A percentile compares a stretch with the other conserved stretches of the same genome.
Conservation (phyloP, 2,113 vertebrate genomes). For the Pelecanus crispus region DNA sequence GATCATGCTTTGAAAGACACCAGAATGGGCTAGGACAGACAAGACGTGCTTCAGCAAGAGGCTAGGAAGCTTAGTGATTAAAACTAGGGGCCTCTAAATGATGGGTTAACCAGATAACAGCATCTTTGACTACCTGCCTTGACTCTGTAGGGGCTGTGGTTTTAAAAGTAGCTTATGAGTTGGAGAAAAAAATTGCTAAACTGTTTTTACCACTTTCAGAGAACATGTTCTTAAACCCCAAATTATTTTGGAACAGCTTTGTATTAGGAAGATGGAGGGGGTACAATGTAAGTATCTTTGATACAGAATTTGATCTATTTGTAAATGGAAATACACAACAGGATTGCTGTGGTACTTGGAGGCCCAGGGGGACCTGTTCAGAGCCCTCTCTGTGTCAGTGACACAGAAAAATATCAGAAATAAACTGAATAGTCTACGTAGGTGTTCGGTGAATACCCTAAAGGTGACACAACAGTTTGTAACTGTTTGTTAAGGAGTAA, state of each 20-base stretch:
- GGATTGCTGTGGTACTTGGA: background rate
- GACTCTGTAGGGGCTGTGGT: background rate
- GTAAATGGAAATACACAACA: background rate
- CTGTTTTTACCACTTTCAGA: background rate
- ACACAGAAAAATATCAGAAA: background rate
- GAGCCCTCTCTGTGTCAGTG: background rate
- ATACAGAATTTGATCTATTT: background rate
- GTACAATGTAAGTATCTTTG: background rate
- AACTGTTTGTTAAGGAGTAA: background rate
- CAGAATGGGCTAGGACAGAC: background rate
- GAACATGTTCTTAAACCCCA: background rate
- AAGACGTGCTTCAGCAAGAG: background rate
- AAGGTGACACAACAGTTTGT: background rate
- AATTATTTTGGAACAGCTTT: background rate
- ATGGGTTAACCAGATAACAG: background rate
- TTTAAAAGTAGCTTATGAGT: background rate
- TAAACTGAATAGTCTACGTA: background rate
- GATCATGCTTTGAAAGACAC: background rate
- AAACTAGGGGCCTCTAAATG: background rate
- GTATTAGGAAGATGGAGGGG: background rate
- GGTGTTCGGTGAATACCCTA: background rate
- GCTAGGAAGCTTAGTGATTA: background rate
- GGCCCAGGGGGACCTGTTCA: background rate
- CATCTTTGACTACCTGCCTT: background rate
- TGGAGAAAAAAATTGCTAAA: background rate